Base-by-base conservation (phyloP, 2,113 vertebrate species). In the Epinephelus lanceolatus region DNA sequence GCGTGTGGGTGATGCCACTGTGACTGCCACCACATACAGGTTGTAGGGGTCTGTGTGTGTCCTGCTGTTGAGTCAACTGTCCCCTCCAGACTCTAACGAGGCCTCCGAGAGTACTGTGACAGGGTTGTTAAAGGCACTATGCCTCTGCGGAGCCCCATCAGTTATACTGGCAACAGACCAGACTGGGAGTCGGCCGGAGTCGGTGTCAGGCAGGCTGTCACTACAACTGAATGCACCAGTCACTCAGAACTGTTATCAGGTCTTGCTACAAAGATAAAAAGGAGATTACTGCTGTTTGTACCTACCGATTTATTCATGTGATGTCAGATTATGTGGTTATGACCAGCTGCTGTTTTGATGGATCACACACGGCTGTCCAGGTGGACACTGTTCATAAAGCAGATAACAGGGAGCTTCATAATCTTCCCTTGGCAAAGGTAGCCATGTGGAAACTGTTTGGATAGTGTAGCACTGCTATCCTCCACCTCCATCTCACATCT, bases 271-370 rank as follows among this genome's bases (percentile, higher is more conserved):
- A n/a, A 85, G 89, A 94, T 89, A 87, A 86, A 25, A 88, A 72
- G 73, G 19, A 85, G 78, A 92, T 94, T 89, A 83, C 74, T 69
- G 66, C 56, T 88, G 85, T 92, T 83, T 89, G 75, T 60, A 81
- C 33, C 75, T 74, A 70, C 49, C 25, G 15, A 86, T 89, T 91
- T 88, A 87, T 79, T 86, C 87, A 86, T 81, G 77, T 67, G 79
- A 76, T 76, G 83, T 88, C 69, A 86, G 81, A 89, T 90, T 86
- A 83, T 76, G 70, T 63, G 69, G 88, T 86, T 86, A 78, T 73
- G 87, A 91, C 70, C 90, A 88, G 89, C 85, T 93, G 88, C 81
- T 71, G 83, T 75, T 86, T 71, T 82, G 81, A 90, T 90, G 86
- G 84, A 88, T 91, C 80, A 69, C 78, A 85, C 72, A 47, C 53